phyloP scores from a whole-genome alignment of 2,888 invertebrate genomes.

The Euclidia mi region DNA sequence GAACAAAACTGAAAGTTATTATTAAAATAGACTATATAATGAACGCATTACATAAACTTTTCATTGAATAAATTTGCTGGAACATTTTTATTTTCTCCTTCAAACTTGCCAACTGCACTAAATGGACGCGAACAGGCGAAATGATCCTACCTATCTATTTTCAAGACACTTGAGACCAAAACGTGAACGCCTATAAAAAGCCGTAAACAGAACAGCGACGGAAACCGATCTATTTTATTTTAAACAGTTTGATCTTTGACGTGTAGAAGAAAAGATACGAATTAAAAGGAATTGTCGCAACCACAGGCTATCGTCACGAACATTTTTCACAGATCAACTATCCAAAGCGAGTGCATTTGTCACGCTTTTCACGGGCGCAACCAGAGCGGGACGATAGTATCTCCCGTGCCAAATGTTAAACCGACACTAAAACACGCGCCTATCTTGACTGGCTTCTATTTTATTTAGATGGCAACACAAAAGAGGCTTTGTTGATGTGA shows the following conservation, averaged over 20 bases:
- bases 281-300: constrained; percentile 43
- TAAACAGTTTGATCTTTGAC: constrained; percentile 3
- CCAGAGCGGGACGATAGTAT: constrained; percentile 83
- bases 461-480: constrained; percentile 19
- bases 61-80: too few species aligned
- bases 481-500: constrained; percentile 2
- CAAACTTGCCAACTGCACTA: too few species aligned
- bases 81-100: too few species aligned
- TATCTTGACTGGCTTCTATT: constrained; percentile 18
- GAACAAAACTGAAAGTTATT: too few species aligned
- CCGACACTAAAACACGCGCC: constrained; percentile 32
- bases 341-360: constrained; percentile 68
- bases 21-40: too few species aligned
- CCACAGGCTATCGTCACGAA: constrained; percentile 52
- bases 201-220: too few species aligned
- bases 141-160: too few species aligned
- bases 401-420: constrained; percentile 68
- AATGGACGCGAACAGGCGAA: too few species aligned
- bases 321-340: constrained; percentile 58
- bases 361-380: constrained; percentile 82
- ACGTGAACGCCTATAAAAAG: too few species aligned
- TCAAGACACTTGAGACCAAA: too few species aligned
- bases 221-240: too few species aligned
- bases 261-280: constrained; percentile 16
- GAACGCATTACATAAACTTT: too few species aligned